Conservation (phyloP, 2,888 invertebrate genomes). For the Cremastobaeus sp. region DNA sequence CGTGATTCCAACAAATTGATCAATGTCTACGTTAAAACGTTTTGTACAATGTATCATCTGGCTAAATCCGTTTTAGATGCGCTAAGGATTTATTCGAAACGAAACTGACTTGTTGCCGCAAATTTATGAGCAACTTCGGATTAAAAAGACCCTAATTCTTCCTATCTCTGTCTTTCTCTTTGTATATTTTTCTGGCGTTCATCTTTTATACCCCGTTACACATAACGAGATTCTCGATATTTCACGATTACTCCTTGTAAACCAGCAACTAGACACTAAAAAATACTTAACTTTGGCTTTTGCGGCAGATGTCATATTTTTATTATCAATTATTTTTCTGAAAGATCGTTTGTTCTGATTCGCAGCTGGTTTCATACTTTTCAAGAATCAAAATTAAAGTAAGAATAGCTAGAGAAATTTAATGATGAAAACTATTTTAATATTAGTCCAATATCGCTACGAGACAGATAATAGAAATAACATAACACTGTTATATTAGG, state of each 20-base stretch:
- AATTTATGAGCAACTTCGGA: slow-evolving; percentile 77
- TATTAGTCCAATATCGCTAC: no score
- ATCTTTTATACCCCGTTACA: slow-evolving; percentile 73
- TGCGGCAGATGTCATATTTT: slow-evolving; percentile 55
- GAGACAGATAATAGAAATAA: no score
- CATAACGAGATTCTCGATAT: slow-evolving; percentile 74
- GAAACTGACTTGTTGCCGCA: slow-evolving; percentile 77
- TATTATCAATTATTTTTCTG: no score
- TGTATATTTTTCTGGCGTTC: slow-evolving; percentile 55
- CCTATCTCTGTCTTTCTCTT: slow-evolving; percentile 61
- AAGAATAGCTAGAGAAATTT: no score
- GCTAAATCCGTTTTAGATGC: slow-evolving; percentile 74
- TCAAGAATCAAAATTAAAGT: no score
- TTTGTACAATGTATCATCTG: slow-evolving; percentile 71
- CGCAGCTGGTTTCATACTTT: no score
- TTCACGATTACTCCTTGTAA: slow-evolving; percentile 62
- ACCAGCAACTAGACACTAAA: slow-evolving; percentile 39
- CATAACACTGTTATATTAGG: no score
- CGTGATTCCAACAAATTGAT: slow-evolving; percentile 21
- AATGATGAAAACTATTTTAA: no score
- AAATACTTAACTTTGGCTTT: slow-evolving; percentile 22
- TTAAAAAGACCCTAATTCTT: slow-evolving; percentile 69
- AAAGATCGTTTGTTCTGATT: no score
- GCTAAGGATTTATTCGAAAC: slow-evolving; percentile 67
- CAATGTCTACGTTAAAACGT: slow-evolving; percentile 31